Evolutionary conservation across 2,113 vertebrate genomes (phyloP).

Genomic region (Pedetes capensis): DNA sequence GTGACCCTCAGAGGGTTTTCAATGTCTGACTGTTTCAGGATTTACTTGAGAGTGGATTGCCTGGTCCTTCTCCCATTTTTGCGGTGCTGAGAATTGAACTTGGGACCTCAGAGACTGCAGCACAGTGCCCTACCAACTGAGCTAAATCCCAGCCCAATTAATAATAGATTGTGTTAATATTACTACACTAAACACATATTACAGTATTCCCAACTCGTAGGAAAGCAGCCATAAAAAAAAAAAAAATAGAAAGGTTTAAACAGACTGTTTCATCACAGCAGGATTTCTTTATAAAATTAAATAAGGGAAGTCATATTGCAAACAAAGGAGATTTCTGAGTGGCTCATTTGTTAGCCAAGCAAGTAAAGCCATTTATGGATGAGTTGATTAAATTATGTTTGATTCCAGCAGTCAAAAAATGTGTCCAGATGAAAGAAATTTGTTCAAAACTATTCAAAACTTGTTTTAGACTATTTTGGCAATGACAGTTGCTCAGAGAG

Average conservation of each 20-base stretch:
- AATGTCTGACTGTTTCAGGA: too few relatives aligned
- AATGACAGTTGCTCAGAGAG: neutral
- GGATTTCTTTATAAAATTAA: neutral
- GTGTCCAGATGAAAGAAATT: neutral
- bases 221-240: neutral
- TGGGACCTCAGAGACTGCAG: too few relatives aligned
- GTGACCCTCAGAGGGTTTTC: too few relatives aligned
- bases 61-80: too few relatives aligned
- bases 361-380: neutral
- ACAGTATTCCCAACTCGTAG: neutral
- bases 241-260: neutral
- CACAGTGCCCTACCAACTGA: too few relatives aligned
- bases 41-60: too few relatives aligned
- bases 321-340: neutral
- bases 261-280: neutral
- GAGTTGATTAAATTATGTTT: neutral
- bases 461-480: neutral
- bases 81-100: too few relatives aligned
- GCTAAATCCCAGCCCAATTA: too few relatives aligned
- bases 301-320: too few relatives aligned
- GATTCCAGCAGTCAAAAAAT: neutral
- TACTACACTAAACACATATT: neutral
- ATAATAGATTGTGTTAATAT: accelerated
- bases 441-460: too few relatives aligned
- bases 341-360: neutral